Evolutionary conservation across 2,888 invertebrate species (phyloP), one percentile per base, ranked within the genome.

Genomic region (Orthosia incerta): DNA sequence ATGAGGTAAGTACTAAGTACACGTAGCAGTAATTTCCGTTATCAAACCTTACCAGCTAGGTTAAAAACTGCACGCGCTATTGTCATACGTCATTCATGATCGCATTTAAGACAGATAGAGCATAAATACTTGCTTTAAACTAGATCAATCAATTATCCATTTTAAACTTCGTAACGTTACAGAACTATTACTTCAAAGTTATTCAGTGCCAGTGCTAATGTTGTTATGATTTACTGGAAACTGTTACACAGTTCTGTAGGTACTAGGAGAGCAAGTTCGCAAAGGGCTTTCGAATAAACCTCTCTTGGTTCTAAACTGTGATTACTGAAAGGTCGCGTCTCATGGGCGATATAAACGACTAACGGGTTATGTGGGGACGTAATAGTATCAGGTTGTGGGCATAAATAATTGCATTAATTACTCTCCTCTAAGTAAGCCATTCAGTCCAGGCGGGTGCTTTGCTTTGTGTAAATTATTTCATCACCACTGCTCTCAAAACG

Each of bases 281-380:
- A 23, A 65, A 71, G 57, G 82, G 65, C 59, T 57, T 61, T 50
- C n/a, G 46, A 65, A 74, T 80, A 67, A 74, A 60, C 66, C 66
- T 60, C 57, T 61, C 45, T 64, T n/a, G 56, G 50, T 63, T 70
- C 65, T 66, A 83, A 83, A 66, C 68, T 83, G 46, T 66, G 65
- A 83, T 68, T 65, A 74, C 46, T 12, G 11, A 80, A 74, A 83
- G 80, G 75, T 80, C 84, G 70, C 45, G 46, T 74, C 80, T 70
- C 81, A 18, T 26, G 80, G 80, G 80, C 20, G 56, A 67, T 61
- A 70, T 75, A 68, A 80, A 51, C 23, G 56, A 50, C 50, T 57
- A 45, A 26, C 53, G 26, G 62, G 26, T n/a, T 55, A 64, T 46
- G n/a, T 51, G 48, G 23, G n/a, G 26, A 61, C 56, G 9, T n/a